Conservation (phyloP, 2,797 vertebrate species). For the Falco cherrug region DNA sequence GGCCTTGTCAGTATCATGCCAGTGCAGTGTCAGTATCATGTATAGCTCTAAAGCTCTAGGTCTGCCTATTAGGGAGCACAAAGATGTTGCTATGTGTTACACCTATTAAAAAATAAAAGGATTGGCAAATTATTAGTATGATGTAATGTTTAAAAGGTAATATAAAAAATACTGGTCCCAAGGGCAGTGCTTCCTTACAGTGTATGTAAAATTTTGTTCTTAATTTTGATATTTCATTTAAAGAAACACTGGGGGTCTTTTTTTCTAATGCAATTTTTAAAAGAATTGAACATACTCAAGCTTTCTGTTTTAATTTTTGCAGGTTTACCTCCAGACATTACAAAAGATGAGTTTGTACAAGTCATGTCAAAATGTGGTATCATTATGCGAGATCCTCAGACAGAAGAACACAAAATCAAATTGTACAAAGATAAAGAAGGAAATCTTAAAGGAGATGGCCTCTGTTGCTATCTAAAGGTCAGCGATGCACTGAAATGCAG, state of each 20-base stretch:
- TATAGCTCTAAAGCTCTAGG: background rate
- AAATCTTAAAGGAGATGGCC: slow-evolving; percentile 94
- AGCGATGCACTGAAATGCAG: slow-evolving; percentile 15
- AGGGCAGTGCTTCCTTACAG: background rate
- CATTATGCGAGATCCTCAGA: slow-evolving; percentile 92
- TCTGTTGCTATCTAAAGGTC: slow-evolving; percentile 96
- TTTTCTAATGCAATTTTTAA: background rate
- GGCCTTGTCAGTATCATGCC: no score
- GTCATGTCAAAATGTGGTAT: slow-evolving; percentile 96
- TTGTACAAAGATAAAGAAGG: slow-evolving; percentile 94
- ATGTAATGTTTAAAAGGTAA: background rate
- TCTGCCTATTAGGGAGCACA: background rate
- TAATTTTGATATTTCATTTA: background rate
- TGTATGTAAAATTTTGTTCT: background rate
- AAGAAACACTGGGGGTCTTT: background rate
- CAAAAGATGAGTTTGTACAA: slow-evolving; percentile 89
- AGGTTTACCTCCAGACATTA: slow-evolving; percentile 95
- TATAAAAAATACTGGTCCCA: background rate
- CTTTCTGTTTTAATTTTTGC: background rate
- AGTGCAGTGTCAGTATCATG: rapidly evolving
- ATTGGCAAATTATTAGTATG: background rate
- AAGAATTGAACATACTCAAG: background rate
- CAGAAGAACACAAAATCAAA: slow-evolving; percentile 93
- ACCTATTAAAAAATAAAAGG: background rate
- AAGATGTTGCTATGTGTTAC: background rate